Percentiles rank a stretch among this genome's conserved stretches.
Conservation (phyloP, 1,140 invertebrate species). For the Amphibalanus amphitrite region DNA sequence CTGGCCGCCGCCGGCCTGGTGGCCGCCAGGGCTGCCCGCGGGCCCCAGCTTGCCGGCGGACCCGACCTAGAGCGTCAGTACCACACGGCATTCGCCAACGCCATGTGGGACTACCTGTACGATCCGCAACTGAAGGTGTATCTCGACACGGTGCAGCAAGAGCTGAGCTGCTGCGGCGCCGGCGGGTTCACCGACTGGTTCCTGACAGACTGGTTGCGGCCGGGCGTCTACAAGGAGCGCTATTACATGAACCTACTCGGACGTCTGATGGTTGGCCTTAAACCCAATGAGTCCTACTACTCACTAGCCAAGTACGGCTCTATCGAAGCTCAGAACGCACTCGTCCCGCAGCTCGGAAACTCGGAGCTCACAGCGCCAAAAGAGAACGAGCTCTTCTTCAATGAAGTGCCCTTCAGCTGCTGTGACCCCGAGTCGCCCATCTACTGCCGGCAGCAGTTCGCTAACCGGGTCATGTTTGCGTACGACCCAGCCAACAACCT, state of each 20-base stretch:
- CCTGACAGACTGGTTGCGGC: background rate
- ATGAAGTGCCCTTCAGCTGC: no score
- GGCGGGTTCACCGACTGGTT: background rate
- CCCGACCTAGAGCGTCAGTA: background rate
- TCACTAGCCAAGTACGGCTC: background rate
- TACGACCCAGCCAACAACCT: background rate
- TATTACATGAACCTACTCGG: background rate
- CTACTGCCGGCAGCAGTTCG: background rate
- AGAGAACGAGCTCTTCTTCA: background rate
- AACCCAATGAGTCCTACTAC: background rate
- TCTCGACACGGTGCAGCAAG: background rate
- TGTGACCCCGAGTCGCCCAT: background rate
- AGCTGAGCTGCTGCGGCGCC: background rate
- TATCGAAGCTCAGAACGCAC: background rate
- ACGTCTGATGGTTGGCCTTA: background rate
- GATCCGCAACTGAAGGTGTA: background rate
- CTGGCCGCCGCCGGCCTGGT: no score
- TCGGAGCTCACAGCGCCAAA: background rate
- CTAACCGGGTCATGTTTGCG: background rate
- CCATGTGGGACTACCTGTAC: constrained; percentile 3
- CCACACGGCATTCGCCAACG: background rate
- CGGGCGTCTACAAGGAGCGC: background rate
- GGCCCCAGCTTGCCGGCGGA: no score
- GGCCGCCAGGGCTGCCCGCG: no score
- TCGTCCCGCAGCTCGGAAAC: background rate